These are phyloP conservation scores for Phalacrocorax aristotelis DNA, from an alignment of 2,113 vertebrate species.

Conservation along the genomic window DNA sequence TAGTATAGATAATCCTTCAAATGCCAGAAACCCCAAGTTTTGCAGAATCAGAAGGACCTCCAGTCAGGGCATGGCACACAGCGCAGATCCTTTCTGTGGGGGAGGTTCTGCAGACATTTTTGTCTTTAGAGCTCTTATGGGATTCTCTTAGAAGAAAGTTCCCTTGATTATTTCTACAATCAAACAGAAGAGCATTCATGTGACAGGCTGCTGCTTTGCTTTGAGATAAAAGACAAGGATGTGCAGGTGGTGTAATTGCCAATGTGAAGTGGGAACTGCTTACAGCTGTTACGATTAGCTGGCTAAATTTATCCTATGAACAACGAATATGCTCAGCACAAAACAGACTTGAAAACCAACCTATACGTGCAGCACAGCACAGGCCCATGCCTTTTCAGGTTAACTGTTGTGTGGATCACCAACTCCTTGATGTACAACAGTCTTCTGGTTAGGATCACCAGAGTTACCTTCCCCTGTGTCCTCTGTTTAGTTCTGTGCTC, in stretches of 20 bases:
- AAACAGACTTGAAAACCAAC: not conserved
- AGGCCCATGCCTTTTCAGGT: not conserved
- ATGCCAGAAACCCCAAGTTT: not conserved
- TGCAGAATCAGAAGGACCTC: not conserved
- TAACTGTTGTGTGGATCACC: not conserved
- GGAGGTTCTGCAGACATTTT: not conserved
- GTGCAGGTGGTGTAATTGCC: not conserved
- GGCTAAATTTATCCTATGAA: not conserved
- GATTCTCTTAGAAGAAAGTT: not conserved
- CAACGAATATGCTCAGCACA: not conserved
- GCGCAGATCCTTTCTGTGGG: not conserved
- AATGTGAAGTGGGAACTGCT: not conserved
- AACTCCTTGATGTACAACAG: not conserved
- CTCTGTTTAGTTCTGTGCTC: too few relatives aligned
- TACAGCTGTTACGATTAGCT: not conserved
- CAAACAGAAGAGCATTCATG: too few relatives aligned
- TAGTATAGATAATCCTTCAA: not conserved
- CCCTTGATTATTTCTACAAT: not conserved
- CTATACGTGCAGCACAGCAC: not conserved
- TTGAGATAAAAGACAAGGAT: not conserved
- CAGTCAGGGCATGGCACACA: not conserved
- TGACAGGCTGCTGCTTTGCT: not conserved
- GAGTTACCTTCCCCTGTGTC: not conserved
- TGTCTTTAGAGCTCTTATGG: not conserved
- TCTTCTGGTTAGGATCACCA: not conserved